Evolutionary conservation across 2,113 vertebrate genomes (phyloP).

Genomic region (Aepyceros melampus): DNA sequence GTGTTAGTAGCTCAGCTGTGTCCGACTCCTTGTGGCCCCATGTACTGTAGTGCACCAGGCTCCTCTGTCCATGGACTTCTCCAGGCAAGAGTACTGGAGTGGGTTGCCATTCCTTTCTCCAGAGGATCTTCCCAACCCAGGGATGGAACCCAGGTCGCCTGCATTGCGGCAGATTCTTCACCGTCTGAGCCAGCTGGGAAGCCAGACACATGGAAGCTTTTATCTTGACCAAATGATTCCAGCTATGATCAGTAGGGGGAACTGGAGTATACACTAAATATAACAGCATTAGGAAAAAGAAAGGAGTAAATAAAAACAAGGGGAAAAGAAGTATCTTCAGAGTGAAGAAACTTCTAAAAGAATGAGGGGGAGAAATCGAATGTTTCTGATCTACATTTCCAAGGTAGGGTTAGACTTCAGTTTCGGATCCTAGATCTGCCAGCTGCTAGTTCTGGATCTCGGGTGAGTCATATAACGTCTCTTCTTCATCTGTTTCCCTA

Average conservation of each 20-base stretch:
- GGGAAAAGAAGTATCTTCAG: not conserved
- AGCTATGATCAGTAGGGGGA: conserved; percentile 1
- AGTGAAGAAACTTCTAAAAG: not conserved
- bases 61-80: not conserved
- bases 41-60: not conserved
- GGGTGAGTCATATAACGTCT: not conserved
- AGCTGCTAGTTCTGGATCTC: not conserved
- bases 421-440: not conserved
- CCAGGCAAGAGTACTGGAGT: not conserved
- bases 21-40: not conserved
- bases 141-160: not conserved
- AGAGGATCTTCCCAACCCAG: not conserved
- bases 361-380: not conserved
- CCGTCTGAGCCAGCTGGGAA: not conserved
- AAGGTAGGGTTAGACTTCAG: not conserved
- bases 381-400: not conserved
- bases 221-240: conserved; percentile 2
- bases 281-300: not conserved
- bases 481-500: not conserved
- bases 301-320: not conserved
- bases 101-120: not conserved
- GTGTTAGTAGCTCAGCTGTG: not conserved
- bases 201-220: not conserved
- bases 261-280: not conserved
- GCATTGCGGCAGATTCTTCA: not conserved